Conservation (phyloP, 2,113 vertebrate genomes). For the Perca flavescens region DNA sequence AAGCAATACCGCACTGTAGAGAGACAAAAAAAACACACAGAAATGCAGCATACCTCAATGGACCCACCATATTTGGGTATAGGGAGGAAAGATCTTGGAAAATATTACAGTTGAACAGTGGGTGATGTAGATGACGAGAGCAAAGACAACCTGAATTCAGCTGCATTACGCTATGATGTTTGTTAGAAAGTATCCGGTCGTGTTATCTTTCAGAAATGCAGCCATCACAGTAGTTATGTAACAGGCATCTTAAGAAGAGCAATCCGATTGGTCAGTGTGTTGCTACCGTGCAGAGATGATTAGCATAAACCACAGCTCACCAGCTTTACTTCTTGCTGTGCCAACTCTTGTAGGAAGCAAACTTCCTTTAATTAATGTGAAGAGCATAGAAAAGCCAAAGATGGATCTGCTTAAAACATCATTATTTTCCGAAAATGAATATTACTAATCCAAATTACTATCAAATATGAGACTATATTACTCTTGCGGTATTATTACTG, state of each 20-base stretch:
- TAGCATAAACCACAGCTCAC: conserved; percentile 45
- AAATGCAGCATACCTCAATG: conserved; percentile 14
- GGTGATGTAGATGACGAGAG: rapidly evolving
- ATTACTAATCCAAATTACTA: no score
- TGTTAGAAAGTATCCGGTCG: neutral
- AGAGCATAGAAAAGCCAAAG: neutral
- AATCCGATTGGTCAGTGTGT: conserved; percentile 47
- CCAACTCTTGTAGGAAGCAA: neutral
- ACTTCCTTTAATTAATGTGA: neutral
- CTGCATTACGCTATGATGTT: neutral
- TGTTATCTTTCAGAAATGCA: conserved; percentile 7
- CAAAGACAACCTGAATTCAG: neutral
- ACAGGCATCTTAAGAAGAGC: conserved; percentile 35
- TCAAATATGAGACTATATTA: no score
- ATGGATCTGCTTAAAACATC: no score
- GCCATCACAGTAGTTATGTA: conserved; percentile 23
- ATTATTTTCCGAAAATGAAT: no score
- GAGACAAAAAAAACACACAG: conserved; percentile 1
- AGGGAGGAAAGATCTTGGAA: neutral
- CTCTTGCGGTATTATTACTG: no score
- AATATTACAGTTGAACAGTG: neutral
- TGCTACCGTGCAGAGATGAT: conserved; percentile 16
- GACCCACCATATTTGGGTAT: neutral
- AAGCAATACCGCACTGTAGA: neutral
- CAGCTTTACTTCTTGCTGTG: conserved; percentile 13